Conservation (phyloP, 2,113 vertebrate genomes). For the Pedetes capensis region DNA sequence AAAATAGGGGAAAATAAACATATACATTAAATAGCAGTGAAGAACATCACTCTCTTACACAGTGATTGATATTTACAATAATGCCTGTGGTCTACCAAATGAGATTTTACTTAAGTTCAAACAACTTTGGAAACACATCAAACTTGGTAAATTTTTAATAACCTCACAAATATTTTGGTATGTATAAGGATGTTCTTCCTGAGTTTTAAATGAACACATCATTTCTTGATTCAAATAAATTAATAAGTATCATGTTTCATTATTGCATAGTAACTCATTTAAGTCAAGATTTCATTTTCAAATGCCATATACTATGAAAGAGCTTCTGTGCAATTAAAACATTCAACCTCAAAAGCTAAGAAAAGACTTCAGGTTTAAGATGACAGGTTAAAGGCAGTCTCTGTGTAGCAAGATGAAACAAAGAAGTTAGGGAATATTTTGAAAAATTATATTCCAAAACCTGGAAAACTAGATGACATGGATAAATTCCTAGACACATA, state of each 20-base stretch:
- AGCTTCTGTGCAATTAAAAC: neutral
- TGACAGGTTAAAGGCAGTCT: no score
- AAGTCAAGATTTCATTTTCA: neutral
- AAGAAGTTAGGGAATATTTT: no score
- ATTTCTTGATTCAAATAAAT: neutral
- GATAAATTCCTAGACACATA: no score
- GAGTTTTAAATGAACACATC: neutral
- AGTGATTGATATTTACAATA: neutral
- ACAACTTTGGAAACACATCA: neutral
- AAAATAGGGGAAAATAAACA: neutral
- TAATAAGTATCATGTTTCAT: neutral
- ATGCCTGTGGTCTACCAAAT: neutral
- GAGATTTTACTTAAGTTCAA: neutral
- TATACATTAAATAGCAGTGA: neutral
- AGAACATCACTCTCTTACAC: neutral
- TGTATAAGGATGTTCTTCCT: neutral
- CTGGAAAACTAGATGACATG: no score
- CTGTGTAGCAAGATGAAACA: no score
- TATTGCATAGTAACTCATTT: neutral
- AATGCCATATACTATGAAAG: neutral
- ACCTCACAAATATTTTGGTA: neutral
- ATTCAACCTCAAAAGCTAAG: neutral
- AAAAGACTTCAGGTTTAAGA: no score
- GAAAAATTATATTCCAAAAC: no score
- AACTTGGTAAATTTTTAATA: neutral